Conservation (phyloP, 2,888 invertebrate species). For the Disparrhopalites patrizii region DNA sequence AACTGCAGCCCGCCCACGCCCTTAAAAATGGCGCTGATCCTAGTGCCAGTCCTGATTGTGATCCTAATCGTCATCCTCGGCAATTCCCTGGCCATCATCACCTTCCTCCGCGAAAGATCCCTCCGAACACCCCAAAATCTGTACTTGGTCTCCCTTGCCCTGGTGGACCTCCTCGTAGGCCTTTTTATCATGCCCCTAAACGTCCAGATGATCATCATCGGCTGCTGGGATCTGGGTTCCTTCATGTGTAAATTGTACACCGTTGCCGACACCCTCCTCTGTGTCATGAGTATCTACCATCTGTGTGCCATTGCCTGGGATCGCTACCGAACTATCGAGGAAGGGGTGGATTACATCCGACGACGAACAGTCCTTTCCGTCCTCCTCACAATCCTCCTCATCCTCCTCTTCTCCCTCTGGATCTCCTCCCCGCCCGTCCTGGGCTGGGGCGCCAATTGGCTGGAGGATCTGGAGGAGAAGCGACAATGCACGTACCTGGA, state of each 20-base stretch:
- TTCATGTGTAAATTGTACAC: slow-evolving; percentile 98
- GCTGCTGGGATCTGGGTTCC: slow-evolving; percentile 89
- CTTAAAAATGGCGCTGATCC: no score
- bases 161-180: slow-evolving; percentile 93
- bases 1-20: no score
- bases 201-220: slow-evolving; percentile 81
- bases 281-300: slow-evolving; percentile 95
- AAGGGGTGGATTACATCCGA: slow-evolving; percentile 8
- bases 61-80: slow-evolving; percentile 65
- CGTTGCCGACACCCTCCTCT: slow-evolving; percentile 91
- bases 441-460: slow-evolving; percentile 86
- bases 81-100: slow-evolving; percentile 87
- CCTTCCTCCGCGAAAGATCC: slow-evolving; percentile 85
- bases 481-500: slow-evolving; percentile 57
- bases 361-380: background rate
- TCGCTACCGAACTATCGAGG: slow-evolving; percentile 88
- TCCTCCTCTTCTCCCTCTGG: slow-evolving; percentile 77
- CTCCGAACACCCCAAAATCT: slow-evolving; percentile 95
- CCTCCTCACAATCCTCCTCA: slow-evolving; percentile 62
- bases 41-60: background rate
- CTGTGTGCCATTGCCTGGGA: slow-evolving; percentile 94
- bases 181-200: slow-evolving; percentile 97
- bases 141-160: slow-evolving; percentile 92
- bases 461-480: slow-evolving; percentile 58
- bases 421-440: slow-evolving; percentile 86